phyloP scores from a whole-genome alignment of 2,888 invertebrate genomes.

The Lasius fuliginosus region DNA sequence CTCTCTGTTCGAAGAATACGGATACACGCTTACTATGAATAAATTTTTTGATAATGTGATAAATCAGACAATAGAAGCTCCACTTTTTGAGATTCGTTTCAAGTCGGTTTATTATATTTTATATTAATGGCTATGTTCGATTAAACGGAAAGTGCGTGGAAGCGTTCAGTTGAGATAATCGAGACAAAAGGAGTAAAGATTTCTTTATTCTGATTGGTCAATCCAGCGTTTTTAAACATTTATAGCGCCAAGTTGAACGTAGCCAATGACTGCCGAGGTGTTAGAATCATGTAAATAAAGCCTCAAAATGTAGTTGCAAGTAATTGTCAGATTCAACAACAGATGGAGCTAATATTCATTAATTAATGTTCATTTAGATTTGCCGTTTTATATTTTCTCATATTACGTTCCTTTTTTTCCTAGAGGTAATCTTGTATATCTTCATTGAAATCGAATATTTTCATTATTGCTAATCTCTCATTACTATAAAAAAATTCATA shows the following conservation, averaged over 20 bases:
- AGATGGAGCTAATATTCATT: slow-evolving; percentile 14
- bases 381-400: not conserved
- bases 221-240: not conserved
- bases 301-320: not conserved
- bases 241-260: not conserved
- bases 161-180: too few relatives aligned
- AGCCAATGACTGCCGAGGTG: not conserved
- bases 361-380: not conserved
- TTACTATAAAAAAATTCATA: not conserved
- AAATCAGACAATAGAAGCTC: not conserved
- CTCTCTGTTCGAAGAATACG: not conserved
- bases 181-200: not conserved
- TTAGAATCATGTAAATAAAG: not conserved
- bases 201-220: not conserved
- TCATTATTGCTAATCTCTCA: not conserved
- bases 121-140: not conserved
- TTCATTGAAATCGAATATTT: not conserved
- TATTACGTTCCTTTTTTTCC: not conserved
- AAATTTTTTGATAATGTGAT: not conserved
- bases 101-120: not conserved
- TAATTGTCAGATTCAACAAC: not conserved
- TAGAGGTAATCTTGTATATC: not conserved
- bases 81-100: not conserved
- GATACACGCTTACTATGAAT: not conserved
- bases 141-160: not conserved